Base-by-base conservation (phyloP, 2,888 invertebrate species). In the Idaea dimidiata region DNA sequence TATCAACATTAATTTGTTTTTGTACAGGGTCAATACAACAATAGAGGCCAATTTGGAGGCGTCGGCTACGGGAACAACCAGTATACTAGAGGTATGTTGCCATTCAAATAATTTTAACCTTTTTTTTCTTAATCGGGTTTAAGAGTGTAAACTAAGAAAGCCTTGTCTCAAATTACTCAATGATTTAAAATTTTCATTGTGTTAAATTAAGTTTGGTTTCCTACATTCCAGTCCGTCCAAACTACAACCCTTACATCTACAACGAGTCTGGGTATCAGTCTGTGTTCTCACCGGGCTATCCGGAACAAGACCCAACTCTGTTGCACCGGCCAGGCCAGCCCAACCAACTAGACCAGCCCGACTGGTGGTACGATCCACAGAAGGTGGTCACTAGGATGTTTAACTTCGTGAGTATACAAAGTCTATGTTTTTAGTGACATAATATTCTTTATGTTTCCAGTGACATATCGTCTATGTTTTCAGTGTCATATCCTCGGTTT, bases 361-460 rank as follows among this genome's bases (percentile, higher is more conserved):
- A 92, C 78, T 93, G 93, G 90, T 91, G 88, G 88, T 93, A 90
- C 75, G 93, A 92, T 71, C 87, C 74, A 60, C 88, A 89, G 81
- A 93, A 94, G 69, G 93, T 95, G 16, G 89, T 94, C 56, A 96
- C 97, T 60, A 94, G 95, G 71, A 94, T 95, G 81, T 96, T 97
- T 75, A 95, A 95, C 77, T 97, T 97, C 80, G 94, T 94, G 78
- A 93, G 94, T 93, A 59, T 61, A 33, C 24, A 8, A 16, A 6
- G 3, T 43, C 43, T 43, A 43, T 14, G 43, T 24, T 24, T 24
- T 24, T 24, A 3, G 24, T 24, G 24, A 5, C 24, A 24, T 24
- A 24, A 24, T 24, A 24, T 24, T 5, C 24, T 24, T 1, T 24
- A 24, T 24, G 24, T 24, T 24, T 24, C 5, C 24, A 24, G 24